phyloP scores from a whole-genome alignment of 1,140 invertebrate species.

The Solenopsis invicta region DNA sequence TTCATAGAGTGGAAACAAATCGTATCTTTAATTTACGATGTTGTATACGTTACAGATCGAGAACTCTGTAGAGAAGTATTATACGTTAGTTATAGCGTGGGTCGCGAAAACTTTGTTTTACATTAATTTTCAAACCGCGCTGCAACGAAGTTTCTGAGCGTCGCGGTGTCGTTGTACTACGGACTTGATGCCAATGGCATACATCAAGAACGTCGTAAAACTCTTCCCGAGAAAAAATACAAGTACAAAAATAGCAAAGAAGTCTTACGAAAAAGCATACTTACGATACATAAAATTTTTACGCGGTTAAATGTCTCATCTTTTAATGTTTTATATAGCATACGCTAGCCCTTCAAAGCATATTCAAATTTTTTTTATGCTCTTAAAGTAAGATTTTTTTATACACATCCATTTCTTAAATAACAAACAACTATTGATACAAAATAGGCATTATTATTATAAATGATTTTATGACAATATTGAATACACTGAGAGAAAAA shows the following conservation, averaged over 20 bases:
- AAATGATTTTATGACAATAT: conserved; percentile 12
- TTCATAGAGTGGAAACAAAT: conserved; percentile 43
- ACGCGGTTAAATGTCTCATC: conserved; percentile 2
- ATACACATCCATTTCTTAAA: background rate
- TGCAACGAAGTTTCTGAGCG: conserved; percentile 28
- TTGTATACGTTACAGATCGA: background rate
- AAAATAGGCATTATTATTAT: background rate
- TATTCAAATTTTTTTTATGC: conserved; percentile 15
- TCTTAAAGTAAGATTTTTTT: background rate
- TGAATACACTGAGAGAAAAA: background rate
- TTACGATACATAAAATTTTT: conserved; percentile 34
- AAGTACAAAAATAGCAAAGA: background rate
- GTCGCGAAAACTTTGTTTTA: conserved; percentile 51
- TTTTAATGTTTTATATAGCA: conserved; percentile 19
- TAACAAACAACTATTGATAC: background rate
- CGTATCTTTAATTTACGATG: conserved; percentile 52
- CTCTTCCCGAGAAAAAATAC: conserved; percentile 22
- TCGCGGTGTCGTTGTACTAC: conserved; percentile 6
- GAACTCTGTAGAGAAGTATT: conserved; percentile 11
- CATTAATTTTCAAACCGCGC: conserved; percentile 47
- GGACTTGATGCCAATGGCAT: background rate
- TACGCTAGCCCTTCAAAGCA: background rate
- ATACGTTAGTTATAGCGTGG: background rate
- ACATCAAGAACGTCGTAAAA: conserved; percentile 21
- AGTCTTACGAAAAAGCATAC: background rate